phyloP scores from a whole-genome alignment of 2,797 vertebrate genomes.

The Ceryle rudis region DNA sequence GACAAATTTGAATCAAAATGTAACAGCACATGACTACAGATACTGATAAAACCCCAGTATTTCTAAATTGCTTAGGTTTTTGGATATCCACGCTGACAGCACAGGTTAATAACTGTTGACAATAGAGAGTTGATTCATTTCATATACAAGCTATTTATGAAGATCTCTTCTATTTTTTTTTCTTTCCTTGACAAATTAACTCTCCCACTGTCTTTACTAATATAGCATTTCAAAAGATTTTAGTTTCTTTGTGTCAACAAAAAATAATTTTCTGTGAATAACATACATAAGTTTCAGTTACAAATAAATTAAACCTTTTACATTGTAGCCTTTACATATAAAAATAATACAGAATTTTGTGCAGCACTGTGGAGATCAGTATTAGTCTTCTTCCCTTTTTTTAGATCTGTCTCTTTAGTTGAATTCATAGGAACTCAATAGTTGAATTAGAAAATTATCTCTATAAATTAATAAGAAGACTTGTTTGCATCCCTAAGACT shows the following conservation, averaged over 20 bases:
- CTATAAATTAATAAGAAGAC: not conserved
- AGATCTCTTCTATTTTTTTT: not conserved
- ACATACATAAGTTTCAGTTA: not conserved
- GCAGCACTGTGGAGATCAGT: not conserved
- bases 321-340: not conserved
- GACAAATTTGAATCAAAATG: not conserved
- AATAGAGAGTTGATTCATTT: not conserved
- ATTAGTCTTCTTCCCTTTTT: not conserved
- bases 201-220: not conserved
- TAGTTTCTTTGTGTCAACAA: not conserved
- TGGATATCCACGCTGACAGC: not conserved
- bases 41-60: not conserved
- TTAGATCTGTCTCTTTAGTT: not conserved
- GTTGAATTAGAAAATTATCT: not conserved
- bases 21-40: not conserved
- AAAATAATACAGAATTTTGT: not conserved
- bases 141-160: not conserved
- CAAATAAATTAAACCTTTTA: not conserved
- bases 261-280: not conserved
- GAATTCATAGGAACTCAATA: not conserved
- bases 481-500: not conserved
- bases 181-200: not conserved
- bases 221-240: not conserved
- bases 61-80: not conserved
- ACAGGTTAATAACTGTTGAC: not conserved